phyloP scores from a whole-genome alignment of 2,888 invertebrate species.

The Stenodema calcarata region DNA sequence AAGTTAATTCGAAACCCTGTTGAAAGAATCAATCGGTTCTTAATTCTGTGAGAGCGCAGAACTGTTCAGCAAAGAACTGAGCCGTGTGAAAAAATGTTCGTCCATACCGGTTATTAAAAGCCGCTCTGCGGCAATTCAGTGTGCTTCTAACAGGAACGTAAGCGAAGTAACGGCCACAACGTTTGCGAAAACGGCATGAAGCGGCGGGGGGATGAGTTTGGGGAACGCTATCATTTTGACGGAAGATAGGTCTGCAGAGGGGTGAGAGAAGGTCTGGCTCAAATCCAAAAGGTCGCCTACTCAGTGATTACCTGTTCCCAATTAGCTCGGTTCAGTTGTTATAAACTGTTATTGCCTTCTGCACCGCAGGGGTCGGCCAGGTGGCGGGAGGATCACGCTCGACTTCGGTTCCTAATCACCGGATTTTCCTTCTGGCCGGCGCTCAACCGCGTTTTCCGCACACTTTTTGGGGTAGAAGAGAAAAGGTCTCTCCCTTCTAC shows the following conservation, averaged over 20 bases:
- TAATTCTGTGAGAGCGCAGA: too few species aligned
- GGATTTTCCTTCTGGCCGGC: conserved; percentile 34
- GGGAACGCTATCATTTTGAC: conserved; percentile 24
- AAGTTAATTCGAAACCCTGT: too few species aligned
- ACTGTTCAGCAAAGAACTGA: background rate
- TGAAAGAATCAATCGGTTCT: too few species aligned
- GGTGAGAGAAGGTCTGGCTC: conserved; percentile 2
- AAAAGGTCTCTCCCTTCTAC: background rate
- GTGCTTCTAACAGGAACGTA: background rate
- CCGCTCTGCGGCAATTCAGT: background rate
- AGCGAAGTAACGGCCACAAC: background rate
- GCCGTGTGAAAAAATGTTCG: background rate
- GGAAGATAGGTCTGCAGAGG: conserved; percentile 4
- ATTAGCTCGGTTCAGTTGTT: conserved; percentile 48
- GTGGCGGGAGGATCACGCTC: background rate
- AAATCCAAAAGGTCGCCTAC: conserved; percentile 45
- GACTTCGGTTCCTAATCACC: conserved; percentile 31
- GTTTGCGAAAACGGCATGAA: background rate
- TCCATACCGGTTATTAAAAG: background rate
- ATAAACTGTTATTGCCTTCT: conserved; percentile 49
- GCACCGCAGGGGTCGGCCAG: conserved; percentile 31
- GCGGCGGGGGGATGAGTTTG: background rate
- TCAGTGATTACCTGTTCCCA: conserved; percentile 47
- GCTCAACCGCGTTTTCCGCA: conserved; percentile 2
- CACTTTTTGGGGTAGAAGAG: background rate